phyloP scores from a whole-genome alignment of 2,888 invertebrate genomes.

The Cyaniris semiargus region DNA sequence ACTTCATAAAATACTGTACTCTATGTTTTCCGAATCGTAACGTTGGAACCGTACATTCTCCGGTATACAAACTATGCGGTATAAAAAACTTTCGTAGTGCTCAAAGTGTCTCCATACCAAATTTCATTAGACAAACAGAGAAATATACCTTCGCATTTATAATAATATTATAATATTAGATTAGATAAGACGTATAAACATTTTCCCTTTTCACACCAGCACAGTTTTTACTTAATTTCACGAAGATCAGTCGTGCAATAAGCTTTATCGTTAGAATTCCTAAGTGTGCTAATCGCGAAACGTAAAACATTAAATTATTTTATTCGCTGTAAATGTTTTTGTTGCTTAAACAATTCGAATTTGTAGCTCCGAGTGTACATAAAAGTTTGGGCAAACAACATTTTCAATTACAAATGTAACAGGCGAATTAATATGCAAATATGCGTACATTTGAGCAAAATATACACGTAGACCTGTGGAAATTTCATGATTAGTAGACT shows the following conservation, averaged over 20 bases:
- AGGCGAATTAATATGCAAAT: slow-evolving; percentile 15
- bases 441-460: neutral
- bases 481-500: neutral
- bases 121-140: no score
- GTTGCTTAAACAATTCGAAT: slow-evolving; percentile 1
- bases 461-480: neutral
- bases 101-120: no score
- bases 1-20: neutral
- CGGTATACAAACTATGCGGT: no score
- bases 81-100: no score
- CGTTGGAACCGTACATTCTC: no score
- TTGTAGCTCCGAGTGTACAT: neutral
- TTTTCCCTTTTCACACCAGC: no score
- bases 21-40: no score
- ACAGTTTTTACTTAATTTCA: no score
- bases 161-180: no score
- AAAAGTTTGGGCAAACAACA: neutral
- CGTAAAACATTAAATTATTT: neutral
- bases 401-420: slow-evolving; percentile 16
- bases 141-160: no score
- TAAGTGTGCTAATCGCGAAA: neutral
- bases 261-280: neutral
- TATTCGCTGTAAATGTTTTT: neutral
- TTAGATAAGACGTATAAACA: no score
- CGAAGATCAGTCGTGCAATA: no score